A percentile compares a stretch with the other conserved stretches of the same genome.
These are phyloP conservation scores for Drosophila gaucha DNA, from an alignment of 2,888 invertebrate genomes.

Conservation along the genomic window DNA sequence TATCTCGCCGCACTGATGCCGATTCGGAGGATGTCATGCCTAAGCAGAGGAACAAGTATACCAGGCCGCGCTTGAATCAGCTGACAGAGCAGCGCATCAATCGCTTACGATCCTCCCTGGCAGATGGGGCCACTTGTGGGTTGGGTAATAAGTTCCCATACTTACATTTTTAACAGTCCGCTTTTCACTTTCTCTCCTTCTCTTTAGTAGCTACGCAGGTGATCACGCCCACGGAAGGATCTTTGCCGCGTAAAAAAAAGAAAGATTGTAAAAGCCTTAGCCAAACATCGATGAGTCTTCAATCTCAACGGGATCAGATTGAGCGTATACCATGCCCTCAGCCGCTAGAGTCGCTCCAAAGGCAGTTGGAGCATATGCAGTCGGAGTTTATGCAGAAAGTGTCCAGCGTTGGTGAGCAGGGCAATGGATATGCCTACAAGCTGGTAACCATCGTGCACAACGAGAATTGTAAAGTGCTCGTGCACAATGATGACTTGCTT, in stretches of 20 bases:
- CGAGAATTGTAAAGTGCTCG: conserved; percentile 50
- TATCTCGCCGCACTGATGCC: neutral
- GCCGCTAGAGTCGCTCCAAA: conserved; percentile 34
- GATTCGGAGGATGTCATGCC: neutral
- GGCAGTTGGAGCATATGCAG: conserved; percentile 47
- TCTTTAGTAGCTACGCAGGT: neutral
- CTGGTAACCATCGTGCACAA: conserved; percentile 55
- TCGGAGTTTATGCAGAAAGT: conserved; percentile 46
- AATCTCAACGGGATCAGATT: neutral
- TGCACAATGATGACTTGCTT: conserved; percentile 49
- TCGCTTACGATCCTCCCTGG: neutral
- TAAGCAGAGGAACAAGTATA: conserved; percentile 16
- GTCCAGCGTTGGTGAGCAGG: neutral
- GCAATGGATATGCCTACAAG: conserved; percentile 37
- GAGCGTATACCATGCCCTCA: conserved; percentile 1
- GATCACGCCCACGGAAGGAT: neutral
- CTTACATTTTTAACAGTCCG: neutral
- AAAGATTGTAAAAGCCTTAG: neutral
- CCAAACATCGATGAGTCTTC: neutral
- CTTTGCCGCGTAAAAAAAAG: neutral
- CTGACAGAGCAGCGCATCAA: conserved; percentile 24
- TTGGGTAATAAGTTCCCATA: neutral
- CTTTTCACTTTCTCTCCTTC: neutral
- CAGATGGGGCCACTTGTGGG: neutral
- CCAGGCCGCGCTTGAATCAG: conserved; percentile 33